Percentiles rank a stretch among this genome's conserved stretches.
Conservation (phyloP, 2,888 invertebrate species). For the Caenorhabditis sulstoni region DNA sequence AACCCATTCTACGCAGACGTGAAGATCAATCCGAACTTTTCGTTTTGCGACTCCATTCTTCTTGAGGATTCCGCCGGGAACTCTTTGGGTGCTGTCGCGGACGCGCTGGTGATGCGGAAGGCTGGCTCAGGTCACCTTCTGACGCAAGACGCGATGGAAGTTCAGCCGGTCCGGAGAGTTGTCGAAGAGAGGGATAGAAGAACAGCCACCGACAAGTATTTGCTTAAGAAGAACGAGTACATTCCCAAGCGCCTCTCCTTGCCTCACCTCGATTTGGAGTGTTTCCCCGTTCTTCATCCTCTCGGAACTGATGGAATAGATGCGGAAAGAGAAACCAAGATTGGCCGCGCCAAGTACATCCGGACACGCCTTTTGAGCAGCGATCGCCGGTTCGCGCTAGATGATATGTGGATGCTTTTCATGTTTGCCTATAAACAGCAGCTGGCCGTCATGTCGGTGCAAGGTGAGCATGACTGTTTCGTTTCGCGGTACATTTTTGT, state of each 20-base stretch:
- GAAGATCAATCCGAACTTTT: constrained; percentile 4
- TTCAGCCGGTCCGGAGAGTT: no score
- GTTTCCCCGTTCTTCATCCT: not conserved
- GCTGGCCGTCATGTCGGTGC: no score
- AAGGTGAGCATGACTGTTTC: no score
- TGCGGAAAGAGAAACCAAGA: not conserved
- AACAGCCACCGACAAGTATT: not conserved
- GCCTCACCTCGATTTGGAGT: not conserved
- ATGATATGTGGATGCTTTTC: not conserved
- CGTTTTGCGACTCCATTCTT: no score
- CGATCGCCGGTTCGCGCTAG: not conserved
- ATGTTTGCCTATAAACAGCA: constrained; percentile 9
- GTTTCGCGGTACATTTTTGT: no score
- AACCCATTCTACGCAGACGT: constrained; percentile 25
- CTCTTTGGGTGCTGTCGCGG: no score
- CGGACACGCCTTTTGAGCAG: not conserved
- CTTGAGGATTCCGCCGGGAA: no score
- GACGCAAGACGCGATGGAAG: no score
- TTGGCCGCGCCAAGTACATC: not conserved
- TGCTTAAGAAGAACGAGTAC: not conserved
- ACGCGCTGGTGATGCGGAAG: no score
- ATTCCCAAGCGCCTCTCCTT: not conserved
- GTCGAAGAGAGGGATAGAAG: no score
- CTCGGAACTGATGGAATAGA: not conserved
- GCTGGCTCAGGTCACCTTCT: no score